Evolutionary conservation across 2,797 vertebrate species (phyloP).

Genomic region (Antrozous pallidus): DNA sequence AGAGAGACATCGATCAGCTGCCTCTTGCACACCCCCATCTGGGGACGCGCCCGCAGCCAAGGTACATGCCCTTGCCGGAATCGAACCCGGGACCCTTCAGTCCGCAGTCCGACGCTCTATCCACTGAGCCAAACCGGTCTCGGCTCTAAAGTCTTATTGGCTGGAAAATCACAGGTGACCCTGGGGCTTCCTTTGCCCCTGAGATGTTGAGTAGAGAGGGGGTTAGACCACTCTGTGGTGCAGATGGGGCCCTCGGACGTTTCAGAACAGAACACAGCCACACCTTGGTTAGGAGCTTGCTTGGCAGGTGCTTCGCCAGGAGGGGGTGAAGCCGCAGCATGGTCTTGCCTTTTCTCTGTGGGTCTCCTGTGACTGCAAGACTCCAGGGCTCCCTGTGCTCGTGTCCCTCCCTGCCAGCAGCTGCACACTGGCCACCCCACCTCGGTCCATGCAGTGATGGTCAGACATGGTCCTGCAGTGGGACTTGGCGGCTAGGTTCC

Average conservation of each 20-base stretch:
- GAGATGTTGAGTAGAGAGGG: neutral
- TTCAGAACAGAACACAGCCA: neutral
- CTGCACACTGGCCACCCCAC: neutral
- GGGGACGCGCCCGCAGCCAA: too few species aligned
- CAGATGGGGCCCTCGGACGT: neutral
- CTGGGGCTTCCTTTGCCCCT: neutral
- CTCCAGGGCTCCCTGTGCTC: neutral
- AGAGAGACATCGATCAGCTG: too few species aligned
- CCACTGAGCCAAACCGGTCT: too few species aligned
- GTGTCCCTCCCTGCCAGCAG: neutral
- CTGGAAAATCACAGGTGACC: neutral
- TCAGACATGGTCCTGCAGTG: neutral
- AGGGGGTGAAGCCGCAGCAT: neutral
- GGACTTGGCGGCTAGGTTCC: neutral
- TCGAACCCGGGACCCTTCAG: too few species aligned
- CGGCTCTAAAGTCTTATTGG: neutral
- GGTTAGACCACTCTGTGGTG: neutral
- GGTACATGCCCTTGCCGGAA: too few species aligned
- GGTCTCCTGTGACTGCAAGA: neutral
- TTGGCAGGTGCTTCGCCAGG: fast-evolving
- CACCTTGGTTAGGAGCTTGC: neutral
- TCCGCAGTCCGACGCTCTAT: too few species aligned
- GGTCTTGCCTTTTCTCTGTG: neutral
- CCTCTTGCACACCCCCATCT: too few species aligned
- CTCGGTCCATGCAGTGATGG: fast-evolving